Percentiles rank a stretch among this genome's conserved stretches.
These are phyloP conservation scores for Acanthopagrus latus DNA, from an alignment of 2,797 vertebrate genomes.

Conservation along the genomic window DNA sequence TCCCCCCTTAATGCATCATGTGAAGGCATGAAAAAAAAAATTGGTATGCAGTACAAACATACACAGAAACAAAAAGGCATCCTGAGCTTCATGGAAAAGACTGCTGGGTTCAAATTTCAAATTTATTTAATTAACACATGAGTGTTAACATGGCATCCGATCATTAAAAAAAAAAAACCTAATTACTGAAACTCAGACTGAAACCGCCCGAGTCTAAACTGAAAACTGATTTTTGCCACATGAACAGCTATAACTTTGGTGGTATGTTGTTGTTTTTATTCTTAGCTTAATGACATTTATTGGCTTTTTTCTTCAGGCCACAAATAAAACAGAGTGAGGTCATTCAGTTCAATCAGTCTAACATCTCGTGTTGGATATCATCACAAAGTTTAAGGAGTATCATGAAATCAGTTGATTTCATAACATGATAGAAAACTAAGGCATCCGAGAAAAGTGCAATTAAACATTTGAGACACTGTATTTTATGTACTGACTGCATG, in stretches of 20 bases:
- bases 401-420: slow-evolving; percentile 40
- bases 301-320: slow-evolving; percentile 45
- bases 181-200: slow-evolving; percentile 18
- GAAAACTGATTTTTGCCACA: slow-evolving; percentile 38
- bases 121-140: slow-evolving; percentile 57
- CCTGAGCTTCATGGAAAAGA: neutral
- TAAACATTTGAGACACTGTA: slow-evolving; percentile 47
- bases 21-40: no score
- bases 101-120: slow-evolving; percentile 13
- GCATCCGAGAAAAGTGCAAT: slow-evolving; percentile 67
- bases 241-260: slow-evolving; percentile 31
- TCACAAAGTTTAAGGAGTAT: slow-evolving; percentile 41
- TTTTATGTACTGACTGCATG: slow-evolving; percentile 42
- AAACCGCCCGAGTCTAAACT: slow-evolving; percentile 25
- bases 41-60: neutral
- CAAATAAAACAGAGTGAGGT: slow-evolving; percentile 28
- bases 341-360: slow-evolving; percentile 28
- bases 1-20: no score
- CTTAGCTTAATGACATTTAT: slow-evolving; percentile 18
- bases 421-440: slow-evolving; percentile 59
- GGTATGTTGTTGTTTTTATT: slow-evolving; percentile 21
- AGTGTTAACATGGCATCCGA: slow-evolving; percentile 58
- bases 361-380: slow-evolving; percentile 55
- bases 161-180: slow-evolving; percentile 42
- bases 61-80: slow-evolving; percentile 4